Evolutionary conservation across 2,888 invertebrate species (phyloP).

Genomic region (Idaea biselata): DNA sequence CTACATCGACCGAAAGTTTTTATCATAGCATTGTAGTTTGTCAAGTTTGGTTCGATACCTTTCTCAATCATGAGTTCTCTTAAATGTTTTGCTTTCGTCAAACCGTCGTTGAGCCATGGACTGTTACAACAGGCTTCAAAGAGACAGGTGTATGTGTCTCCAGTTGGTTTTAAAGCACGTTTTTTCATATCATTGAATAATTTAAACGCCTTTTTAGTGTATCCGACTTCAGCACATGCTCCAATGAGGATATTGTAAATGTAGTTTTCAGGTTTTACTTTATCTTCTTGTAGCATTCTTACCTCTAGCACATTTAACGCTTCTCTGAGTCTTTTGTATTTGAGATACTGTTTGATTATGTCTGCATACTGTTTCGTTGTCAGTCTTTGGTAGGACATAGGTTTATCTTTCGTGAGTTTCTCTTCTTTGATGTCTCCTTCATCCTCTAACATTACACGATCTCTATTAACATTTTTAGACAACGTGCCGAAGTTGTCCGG

Average conservation of each 20-base stretch:
- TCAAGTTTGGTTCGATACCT: conserved; percentile 84
- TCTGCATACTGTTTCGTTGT: conserved; percentile 84
- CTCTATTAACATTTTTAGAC: conserved; percentile 37
- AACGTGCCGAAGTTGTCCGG: conserved; percentile 82
- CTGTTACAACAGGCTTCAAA: conserved; percentile 94
- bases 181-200: conserved; percentile 92
- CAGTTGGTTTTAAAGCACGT: conserved; percentile 83
- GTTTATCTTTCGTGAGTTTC: conserved; percentile 74
- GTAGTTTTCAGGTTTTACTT: conserved; percentile 88
- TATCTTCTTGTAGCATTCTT: conserved; percentile 88
- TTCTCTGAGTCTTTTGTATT: conserved; percentile 84
- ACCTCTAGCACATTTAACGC: conserved; percentile 89
- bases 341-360: conserved; percentile 84
- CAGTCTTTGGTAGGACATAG: conserved; percentile 73
- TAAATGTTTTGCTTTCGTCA: conserved; percentile 84
- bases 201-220: conserved; percentile 91
- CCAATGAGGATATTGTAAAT: conserved; percentile 92
- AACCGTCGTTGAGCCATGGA: conserved; percentile 84
- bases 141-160: conserved; percentile 90
- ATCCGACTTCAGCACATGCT: conserved; percentile 90
- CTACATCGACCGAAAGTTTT: conserved; percentile 94
- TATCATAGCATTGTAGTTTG: conserved; percentile 93
- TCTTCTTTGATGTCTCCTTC: conserved; percentile 83
- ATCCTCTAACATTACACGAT: conserved; percentile 57
- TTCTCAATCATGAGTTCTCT: conserved; percentile 85